Conservation (phyloP, 2,888 invertebrate genomes). For the Drosophila eohydei region DNA sequence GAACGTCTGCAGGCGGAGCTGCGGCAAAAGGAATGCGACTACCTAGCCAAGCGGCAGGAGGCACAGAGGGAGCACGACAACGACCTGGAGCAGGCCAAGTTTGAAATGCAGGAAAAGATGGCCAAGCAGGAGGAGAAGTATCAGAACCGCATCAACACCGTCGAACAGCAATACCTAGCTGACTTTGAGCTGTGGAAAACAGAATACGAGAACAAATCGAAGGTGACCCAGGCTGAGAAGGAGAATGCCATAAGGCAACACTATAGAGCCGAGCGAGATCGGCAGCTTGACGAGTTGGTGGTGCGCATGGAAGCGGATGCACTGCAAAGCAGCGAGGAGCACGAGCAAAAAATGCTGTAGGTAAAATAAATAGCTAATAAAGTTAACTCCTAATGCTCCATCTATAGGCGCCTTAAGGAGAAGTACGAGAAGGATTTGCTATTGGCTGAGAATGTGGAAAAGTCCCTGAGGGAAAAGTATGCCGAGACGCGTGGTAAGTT, state of each 20-base stretch:
- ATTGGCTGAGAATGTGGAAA: constrained; percentile 89
- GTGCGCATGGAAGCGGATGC: constrained; percentile 84
- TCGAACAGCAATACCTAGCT: constrained; percentile 87
- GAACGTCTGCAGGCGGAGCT: constrained; percentile 85
- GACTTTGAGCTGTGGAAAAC: constrained; percentile 88
- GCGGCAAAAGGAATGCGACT: constrained; percentile 85
- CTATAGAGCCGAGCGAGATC: constrained; percentile 90
- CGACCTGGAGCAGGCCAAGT: constrained; percentile 85
- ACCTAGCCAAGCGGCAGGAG: constrained; percentile 83
- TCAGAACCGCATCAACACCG: constrained; percentile 86
- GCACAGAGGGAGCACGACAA: constrained; percentile 85
- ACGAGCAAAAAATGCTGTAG: constrained; percentile 83
- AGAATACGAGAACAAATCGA: constrained; percentile 86
- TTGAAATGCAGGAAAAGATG: constrained; percentile 86
- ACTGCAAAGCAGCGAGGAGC: constrained; percentile 82
- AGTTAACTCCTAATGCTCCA: not conserved
- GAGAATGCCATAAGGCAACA: constrained; percentile 89
- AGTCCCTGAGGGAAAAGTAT: constrained; percentile 88
- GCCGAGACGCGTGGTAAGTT: constrained; percentile 88
- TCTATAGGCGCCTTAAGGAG: constrained; percentile 89
- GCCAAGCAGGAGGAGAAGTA: constrained; percentile 85
- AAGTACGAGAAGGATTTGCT: constrained; percentile 91
- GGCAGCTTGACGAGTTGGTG: constrained; percentile 89
- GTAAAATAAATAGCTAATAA: constrained; percentile 1
- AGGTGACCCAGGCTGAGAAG: constrained; percentile 87